These are phyloP conservation scores for Brachyopa scutellaris DNA, from an alignment of 2,888 invertebrate genomes.

Conservation along the genomic window DNA sequence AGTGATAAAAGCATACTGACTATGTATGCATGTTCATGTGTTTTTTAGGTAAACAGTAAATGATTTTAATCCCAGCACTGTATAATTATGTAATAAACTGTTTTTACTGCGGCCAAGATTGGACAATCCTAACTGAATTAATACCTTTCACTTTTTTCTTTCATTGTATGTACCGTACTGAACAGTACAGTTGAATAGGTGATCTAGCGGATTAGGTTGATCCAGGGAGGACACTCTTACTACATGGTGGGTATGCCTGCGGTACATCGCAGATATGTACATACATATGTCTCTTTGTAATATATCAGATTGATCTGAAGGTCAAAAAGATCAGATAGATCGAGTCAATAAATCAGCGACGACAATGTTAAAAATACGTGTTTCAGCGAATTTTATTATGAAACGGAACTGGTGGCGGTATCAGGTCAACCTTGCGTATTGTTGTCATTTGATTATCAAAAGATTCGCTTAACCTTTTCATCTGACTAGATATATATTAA, in stretches of 20 bases:
- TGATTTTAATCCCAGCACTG: neutral
- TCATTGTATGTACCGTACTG: too few species aligned
- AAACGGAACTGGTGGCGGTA: neutral
- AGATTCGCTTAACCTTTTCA: conserved; percentile 3
- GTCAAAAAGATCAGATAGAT: neutral
- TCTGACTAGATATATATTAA: too few species aligned
- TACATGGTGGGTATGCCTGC: too few species aligned
- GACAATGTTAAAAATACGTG: neutral
- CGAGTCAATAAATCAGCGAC: conserved; percentile 20
- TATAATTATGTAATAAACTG: conserved; percentile 21
- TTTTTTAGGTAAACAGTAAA: conserved; percentile 8
- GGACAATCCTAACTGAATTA: conserved; percentile 23
- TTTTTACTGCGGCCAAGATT: conserved; percentile 33
- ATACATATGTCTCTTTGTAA: too few species aligned
- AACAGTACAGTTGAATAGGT: neutral
- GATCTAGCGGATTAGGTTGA: neutral
- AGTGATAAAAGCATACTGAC: conserved; percentile 9
- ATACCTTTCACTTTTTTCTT: conserved; percentile 35
- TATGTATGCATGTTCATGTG: too few species aligned
- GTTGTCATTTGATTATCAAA: conserved; percentile 6
- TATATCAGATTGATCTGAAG: conserved; percentile 26
- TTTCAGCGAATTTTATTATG: conserved; percentile 1
- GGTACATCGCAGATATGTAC: neutral
- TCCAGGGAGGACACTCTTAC: neutral
- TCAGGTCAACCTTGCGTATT: neutral